Percentiles rank a stretch among this genome's conserved stretches.
phyloP scores from a whole-genome alignment of 1,140 invertebrate genomes.

The Drosophila micromelanica region DNA sequence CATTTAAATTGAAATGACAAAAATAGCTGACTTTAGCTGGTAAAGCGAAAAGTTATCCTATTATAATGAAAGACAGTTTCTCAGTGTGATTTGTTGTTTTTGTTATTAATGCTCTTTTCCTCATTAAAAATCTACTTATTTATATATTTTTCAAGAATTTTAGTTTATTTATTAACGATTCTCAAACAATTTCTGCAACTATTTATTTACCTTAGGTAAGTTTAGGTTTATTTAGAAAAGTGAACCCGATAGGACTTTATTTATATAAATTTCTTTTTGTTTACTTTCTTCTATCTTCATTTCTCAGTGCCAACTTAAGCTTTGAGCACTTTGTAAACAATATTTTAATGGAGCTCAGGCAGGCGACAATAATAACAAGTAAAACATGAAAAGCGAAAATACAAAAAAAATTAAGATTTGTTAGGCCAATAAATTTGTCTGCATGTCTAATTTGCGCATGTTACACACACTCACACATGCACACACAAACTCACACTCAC shows the following conservation, averaged over 20 bases:
- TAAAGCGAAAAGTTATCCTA: neutral
- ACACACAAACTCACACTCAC: slow-evolving; percentile 25
- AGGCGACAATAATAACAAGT: slow-evolving; percentile 13
- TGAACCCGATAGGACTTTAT: neutral
- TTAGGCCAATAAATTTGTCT: slow-evolving; percentile 79
- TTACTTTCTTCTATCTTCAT: slow-evolving; percentile 10
- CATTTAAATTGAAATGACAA: slow-evolving; percentile 71
- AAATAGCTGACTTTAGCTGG: slow-evolving; percentile 25
- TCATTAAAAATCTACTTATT: neutral
- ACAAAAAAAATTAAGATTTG: slow-evolving; percentile 67
- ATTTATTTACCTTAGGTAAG: too few relatives aligned
- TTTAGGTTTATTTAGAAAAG: too few relatives aligned
- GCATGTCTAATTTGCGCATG: slow-evolving; percentile 78
- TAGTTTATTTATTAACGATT: too few relatives aligned
- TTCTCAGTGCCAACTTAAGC: slow-evolving; percentile 47
- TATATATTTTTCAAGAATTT: too few relatives aligned
- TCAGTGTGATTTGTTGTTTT: too few relatives aligned
- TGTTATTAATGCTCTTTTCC: too few relatives aligned
- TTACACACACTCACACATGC: slow-evolving; percentile 44
- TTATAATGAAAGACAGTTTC: neutral
- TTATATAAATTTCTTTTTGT: neutral
- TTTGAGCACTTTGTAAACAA: slow-evolving; percentile 55
- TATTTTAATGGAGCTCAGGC: slow-evolving; percentile 67
- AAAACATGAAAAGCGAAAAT: slow-evolving; percentile 29
- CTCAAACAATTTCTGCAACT: too few relatives aligned